phyloP scores from a whole-genome alignment of 2,888 invertebrate genomes.

The Agrotis clavis region DNA sequence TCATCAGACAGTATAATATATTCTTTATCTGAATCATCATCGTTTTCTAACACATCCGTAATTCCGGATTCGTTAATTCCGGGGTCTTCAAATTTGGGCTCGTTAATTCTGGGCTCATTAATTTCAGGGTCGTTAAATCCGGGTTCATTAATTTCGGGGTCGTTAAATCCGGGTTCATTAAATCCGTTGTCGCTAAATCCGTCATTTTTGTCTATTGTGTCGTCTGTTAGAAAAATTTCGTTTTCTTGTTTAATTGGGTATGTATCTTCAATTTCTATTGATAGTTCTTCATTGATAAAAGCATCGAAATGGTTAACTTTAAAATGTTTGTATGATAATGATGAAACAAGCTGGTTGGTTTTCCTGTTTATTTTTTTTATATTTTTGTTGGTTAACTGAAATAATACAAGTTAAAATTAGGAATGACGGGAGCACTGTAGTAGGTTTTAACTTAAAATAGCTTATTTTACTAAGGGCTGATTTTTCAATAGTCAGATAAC shows the following conservation, averaged over 20 bases:
- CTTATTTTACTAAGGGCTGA: too few relatives aligned
- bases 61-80: slow-evolving; percentile 6
- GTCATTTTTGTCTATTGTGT: slow-evolving; percentile 40
- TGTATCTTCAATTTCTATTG: slow-evolving; percentile 20
- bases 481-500: too few relatives aligned
- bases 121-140: slow-evolving; percentile 10
- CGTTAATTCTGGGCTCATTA: slow-evolving; percentile 8
- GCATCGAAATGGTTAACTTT: slow-evolving; percentile 69
- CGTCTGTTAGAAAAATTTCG: slow-evolving; percentile 64
- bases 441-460: too few relatives aligned
- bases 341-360: slow-evolving; percentile 68
- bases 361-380: slow-evolving; percentile 75
- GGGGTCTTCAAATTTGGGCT: slow-evolving; percentile 2
- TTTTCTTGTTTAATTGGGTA: slow-evolving; percentile 62
- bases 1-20: slow-evolving; percentile 37
- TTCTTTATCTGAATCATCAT: slow-evolving; percentile 13
- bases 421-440: background rate
- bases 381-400: slow-evolving; percentile 78
- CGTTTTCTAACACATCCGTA: slow-evolving; percentile 28
- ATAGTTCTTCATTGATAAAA: slow-evolving; percentile 32
- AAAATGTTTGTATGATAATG: slow-evolving; percentile 62
- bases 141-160: slow-evolving; percentile 5
- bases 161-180: slow-evolving; percentile 9
- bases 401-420: background rate
- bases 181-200: slow-evolving; percentile 18